Base-by-base conservation (phyloP, 2,888 invertebrate species). In the Proisotoma minuta region DNA sequence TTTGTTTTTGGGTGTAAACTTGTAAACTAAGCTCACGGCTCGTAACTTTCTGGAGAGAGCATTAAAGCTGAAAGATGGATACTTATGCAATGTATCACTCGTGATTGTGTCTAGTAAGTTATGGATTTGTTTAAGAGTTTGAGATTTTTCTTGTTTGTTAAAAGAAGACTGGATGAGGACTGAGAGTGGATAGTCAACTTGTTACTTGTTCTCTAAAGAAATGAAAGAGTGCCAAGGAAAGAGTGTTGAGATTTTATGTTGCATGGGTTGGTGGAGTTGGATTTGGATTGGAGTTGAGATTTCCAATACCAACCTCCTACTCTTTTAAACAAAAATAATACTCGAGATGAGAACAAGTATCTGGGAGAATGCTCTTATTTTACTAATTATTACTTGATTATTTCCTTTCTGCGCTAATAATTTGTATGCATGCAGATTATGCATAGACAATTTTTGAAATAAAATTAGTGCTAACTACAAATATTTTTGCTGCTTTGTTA, bases 181-280 rank as follows among this genome's bases (percentile, higher is more conserved):
- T 43, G 43, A 15, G 56, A 56, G 43, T 56, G 56, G n/a, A n/a
- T n/a, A n/a, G n/a, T n/a, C n/a, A n/a, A 56, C 56, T 56, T 56
- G 56, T 56, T 56, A 43, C 43, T 43, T 43, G 18, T 43, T 34
- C 20, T 5, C 43, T 34, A 40, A 47, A 20, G 39, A 22, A 20
- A 47, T 47, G 47, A 5, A 47, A 10, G 47, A 18, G 5, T 15
- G 49, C 23, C 49, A 49, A 27, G 43, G 20, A 43, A n/a, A 43
- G 43, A 43, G 18, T 20, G 15, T n/a, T 15, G 5, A 4, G 15
- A 43, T 20, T 5, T 43, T 12, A 43, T 20, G 5, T n/a, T 5
- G 43, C 18, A 20, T 5, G 20, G 43, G 15, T 43, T 43, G 15
- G 18, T n/a, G 18, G 43, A 43, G n/a, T 43, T 43, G 43, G 43